Percentiles rank a stretch among this genome's conserved stretches.
phyloP scores from a whole-genome alignment of 1,140 invertebrate species.

The Armadillidium nasatum region DNA sequence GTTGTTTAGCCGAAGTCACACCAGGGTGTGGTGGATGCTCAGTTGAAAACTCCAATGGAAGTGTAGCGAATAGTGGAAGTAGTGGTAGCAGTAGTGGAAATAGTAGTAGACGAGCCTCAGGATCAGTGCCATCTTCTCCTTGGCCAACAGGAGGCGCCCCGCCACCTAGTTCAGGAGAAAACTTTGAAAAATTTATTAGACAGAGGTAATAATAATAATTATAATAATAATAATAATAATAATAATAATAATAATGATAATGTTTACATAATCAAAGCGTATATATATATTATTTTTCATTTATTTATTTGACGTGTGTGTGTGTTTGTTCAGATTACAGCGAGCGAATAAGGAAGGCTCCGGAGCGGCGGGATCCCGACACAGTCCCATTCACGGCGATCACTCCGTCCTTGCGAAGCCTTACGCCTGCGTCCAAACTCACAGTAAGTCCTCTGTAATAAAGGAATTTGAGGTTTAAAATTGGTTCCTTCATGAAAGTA shows the following conservation, averaged over 20 bases:
- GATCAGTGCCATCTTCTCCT: not conserved
- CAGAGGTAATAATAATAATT: not conserved
- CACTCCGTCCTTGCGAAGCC: constrained; percentile 7
- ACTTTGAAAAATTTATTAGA: constrained; percentile 1
- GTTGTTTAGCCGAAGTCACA: not conserved
- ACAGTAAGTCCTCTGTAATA: not conserved
- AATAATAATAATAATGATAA: too few relatives aligned
- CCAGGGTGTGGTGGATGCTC: not conserved
- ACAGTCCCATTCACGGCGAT: constrained; percentile 6
- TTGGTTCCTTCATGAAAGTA: too few relatives aligned
- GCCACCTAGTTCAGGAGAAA: not conserved
- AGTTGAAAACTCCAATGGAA: not conserved
- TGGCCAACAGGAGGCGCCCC: not conserved
- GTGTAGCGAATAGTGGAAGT: not conserved
- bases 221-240: too few relatives aligned
- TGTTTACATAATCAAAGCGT: too few relatives aligned
- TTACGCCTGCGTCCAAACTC: constrained; percentile 8
- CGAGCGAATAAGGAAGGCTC: not conserved
- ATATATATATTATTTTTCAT: too few relatives aligned
- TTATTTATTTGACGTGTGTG: too few relatives aligned
- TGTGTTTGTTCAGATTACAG: not conserved
- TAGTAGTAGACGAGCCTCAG: not conserved
- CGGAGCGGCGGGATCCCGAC: not conserved
- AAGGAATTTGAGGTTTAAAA: too few relatives aligned
- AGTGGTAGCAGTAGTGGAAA: not conserved